These are phyloP conservation scores for Lamellibrachia satsuma DNA, from an alignment of 2,888 invertebrate species.

Conservation along the genomic window DNA sequence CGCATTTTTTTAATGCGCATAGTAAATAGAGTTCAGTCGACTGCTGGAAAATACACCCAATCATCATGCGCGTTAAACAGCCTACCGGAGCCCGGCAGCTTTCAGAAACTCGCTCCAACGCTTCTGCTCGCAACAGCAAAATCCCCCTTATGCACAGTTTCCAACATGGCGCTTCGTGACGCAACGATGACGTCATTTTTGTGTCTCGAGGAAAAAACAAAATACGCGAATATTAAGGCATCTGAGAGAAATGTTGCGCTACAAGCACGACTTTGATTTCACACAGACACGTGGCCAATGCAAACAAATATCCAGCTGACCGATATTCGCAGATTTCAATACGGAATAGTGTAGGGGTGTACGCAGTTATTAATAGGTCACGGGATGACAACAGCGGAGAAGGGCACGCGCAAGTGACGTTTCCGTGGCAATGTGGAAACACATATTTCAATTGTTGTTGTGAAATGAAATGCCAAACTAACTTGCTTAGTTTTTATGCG, in stretches of 20 bases:
- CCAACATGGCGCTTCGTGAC: slow-evolving; percentile 13
- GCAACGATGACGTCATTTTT: neutral
- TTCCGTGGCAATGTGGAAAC: too few relatives aligned
- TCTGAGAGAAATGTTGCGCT: neutral
- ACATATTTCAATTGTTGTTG: too few relatives aligned
- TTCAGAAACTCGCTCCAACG: neutral
- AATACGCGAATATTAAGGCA: neutral
- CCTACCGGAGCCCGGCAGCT: neutral
- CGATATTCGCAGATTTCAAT: too few relatives aligned
- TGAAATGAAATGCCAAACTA: too few relatives aligned
- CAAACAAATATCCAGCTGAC: neutral
- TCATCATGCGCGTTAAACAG: neutral
- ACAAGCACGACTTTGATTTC: neutral
- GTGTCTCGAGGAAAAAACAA: neutral
- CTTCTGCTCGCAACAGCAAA: neutral
- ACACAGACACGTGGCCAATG: neutral
- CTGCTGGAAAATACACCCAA: neutral
- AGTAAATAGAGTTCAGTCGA: neutral
- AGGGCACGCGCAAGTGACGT: neutral
- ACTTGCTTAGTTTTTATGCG: too few relatives aligned
- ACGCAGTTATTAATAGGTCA: neutral
- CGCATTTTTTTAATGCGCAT: neutral
- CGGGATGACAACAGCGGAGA: neutral
- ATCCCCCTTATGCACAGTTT: neutral
- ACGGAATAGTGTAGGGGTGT: too few relatives aligned